Base-by-base conservation (phyloP, 2,113 vertebrate genomes). In the Eclectus roratus region DNA sequence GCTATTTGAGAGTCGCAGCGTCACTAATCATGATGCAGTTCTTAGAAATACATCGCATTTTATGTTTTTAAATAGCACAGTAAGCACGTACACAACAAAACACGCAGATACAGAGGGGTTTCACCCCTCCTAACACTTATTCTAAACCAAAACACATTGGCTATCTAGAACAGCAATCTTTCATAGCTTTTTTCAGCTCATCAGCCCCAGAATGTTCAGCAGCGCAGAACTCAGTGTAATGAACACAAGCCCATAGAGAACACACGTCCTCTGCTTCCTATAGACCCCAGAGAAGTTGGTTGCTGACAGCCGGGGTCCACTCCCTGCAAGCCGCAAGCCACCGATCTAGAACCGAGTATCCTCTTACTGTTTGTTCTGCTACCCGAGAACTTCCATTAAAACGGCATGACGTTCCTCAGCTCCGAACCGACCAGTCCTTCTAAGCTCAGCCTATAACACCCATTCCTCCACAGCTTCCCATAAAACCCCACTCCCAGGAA, bases 361-460 rank as follows among this genome's bases (percentile, higher is more conserved):
- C 85, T 60, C 85, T 96, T 94, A 97, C 92, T 91, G 90, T 68
- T 92, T 68, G 85, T 43, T 85, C 81, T 95, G 94, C 91, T 73
- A 83, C 6, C 82, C 4, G 80, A 93, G 83, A 96, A 91, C 80
- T 85, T 78, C 63, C 91, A 86, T 81, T 90, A 92, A 95, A 94
- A 90, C 2, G 37, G 82, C 77, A 78, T 86, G 55, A 93, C 24
- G 8, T 56, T 72, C 80, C 85, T n/a, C 56, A 46, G 55, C 80
- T 78, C 60, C 47, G 9, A 86, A 80, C 61, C 14, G 35, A 60
- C 69, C 19, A 11, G 27, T 13, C 73, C 44, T 91, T 80, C 81
- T 85, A 79, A 47, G 10, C 1, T 0, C 4, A 80, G 28, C 35
- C 66, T 31, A 19, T 44, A 80, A 66, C 43, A 56, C 10, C 47